These are phyloP conservation scores for Atherinomorus stipes DNA, from an alignment of 2,113 vertebrate species.

Conservation along the genomic window DNA sequence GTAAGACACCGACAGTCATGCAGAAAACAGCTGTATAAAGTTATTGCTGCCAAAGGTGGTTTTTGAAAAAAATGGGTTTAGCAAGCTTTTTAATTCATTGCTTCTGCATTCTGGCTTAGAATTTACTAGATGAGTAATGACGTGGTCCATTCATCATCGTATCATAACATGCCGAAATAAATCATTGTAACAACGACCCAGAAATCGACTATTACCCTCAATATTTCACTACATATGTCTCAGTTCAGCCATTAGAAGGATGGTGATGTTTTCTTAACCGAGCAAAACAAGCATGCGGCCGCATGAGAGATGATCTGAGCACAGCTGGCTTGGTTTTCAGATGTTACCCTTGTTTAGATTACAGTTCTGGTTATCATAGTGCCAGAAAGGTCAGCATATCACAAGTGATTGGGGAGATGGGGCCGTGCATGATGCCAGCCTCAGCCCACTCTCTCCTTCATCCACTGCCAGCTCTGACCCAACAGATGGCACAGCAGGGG, in stretches of 20 bases:
- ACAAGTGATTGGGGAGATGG: not conserved
- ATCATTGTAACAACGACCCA: not conserved
- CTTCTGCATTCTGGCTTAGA: not conserved
- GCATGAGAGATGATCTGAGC: not conserved
- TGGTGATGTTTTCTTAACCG: too few relatives aligned
- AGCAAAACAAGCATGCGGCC: not conserved
- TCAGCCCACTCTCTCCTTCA: not conserved
- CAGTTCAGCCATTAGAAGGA: not conserved
- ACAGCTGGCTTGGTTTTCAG: conserved; percentile 4
- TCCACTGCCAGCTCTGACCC: conserved; percentile 20
- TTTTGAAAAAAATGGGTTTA: not conserved
- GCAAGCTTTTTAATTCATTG: not conserved
- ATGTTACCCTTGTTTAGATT: not conserved
- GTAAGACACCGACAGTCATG: too few relatives aligned
- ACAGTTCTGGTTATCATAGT: not conserved
- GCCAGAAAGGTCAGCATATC: conserved; percentile 19
- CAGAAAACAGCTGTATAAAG: not conserved
- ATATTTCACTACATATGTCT: conserved; percentile 1
- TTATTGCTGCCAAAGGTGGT: not conserved
- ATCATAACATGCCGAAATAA: not conserved
- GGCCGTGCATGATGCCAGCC: conserved; percentile 7
- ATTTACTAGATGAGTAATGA: not conserved
- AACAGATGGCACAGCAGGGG: conserved; percentile 62
- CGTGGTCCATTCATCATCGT: not conserved
- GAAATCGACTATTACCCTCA: not conserved